These are phyloP conservation scores for Okapia johnstoni DNA, from an alignment of 2,113 vertebrate genomes.

Conservation along the genomic window DNA sequence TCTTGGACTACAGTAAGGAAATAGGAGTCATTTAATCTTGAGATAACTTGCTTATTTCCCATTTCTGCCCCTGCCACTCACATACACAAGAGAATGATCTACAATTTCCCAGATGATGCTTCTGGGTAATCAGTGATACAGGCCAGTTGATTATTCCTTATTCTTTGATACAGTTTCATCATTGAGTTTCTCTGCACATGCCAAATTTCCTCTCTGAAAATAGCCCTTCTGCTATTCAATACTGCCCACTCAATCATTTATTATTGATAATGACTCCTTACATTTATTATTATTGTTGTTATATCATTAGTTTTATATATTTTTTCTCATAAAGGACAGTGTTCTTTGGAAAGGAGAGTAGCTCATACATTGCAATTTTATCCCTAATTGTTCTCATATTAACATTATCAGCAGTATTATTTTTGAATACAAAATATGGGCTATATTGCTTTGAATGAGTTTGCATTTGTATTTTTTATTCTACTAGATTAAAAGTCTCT, in stretches of 20 bases:
- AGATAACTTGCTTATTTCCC: not conserved
- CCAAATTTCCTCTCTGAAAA: not conserved
- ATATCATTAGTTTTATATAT: not conserved
- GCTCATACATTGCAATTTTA: not conserved
- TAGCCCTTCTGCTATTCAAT: fast-evolving
- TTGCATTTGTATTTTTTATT: not conserved
- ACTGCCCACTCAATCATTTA: fast-evolving
- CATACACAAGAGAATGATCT: not conserved
- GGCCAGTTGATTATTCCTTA: not conserved
- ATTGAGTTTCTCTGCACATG: not conserved
- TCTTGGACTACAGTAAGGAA: not conserved
- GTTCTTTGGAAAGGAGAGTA: not conserved
- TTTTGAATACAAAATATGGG: slow-evolving; percentile 23
- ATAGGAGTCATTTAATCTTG: not conserved
- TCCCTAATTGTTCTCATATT: not conserved
- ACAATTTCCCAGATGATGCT: not conserved
- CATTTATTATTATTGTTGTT: not conserved
- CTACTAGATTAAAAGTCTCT: slow-evolving; percentile 1
- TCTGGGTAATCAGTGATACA: too few species aligned
- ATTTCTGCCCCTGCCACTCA: not conserved
- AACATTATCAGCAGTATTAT: slow-evolving; percentile 14
- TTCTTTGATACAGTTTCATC: not conserved
- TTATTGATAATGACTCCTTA: not conserved
- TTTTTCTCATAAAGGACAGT: not conserved
- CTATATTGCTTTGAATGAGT: not conserved